These are phyloP conservation scores for Dendrolimus punctatus DNA, from an alignment of 1,140 invertebrate genomes.

Conservation along the genomic window DNA sequence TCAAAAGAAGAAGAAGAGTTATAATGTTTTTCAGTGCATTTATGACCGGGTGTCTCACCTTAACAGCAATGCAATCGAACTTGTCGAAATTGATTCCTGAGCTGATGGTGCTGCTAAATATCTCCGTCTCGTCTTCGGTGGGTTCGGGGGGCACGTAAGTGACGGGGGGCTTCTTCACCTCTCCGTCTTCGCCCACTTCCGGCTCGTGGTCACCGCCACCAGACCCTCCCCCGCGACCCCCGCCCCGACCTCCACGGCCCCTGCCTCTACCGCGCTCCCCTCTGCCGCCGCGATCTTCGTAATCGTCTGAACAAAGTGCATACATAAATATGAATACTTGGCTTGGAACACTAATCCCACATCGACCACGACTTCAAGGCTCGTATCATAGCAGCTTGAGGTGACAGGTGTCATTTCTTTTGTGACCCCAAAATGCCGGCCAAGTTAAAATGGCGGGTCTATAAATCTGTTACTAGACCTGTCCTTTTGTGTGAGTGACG, in stretches of 20 bases:
- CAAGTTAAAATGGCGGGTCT: too few species aligned
- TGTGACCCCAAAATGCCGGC: too few species aligned
- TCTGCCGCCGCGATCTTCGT: slow-evolving; percentile 21
- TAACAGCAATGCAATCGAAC: slow-evolving; percentile 87
- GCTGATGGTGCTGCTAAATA: slow-evolving; percentile 81
- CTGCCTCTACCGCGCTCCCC: slow-evolving; percentile 29
- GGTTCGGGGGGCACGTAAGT: slow-evolving; percentile 89
- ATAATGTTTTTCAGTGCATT: too few species aligned
- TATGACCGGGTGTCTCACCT: slow-evolving; percentile 68
- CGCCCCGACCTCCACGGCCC: slow-evolving; percentile 24
- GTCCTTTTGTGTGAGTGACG: too few species aligned
- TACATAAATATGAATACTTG: background rate
- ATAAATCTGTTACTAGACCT: too few species aligned
- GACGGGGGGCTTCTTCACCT: slow-evolving; percentile 71
- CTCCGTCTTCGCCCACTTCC: slow-evolving; percentile 29
- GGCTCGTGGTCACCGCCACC: slow-evolving; percentile 14
- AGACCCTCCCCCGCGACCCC: slow-evolving; percentile 16
- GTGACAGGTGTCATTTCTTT: too few species aligned
- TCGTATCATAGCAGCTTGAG: too few species aligned
- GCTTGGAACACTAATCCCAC: background rate
- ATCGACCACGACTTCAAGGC: too few species aligned
- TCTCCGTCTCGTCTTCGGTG: slow-evolving; percentile 77
- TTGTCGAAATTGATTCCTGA: slow-evolving; percentile 93
- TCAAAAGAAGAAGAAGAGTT: too few species aligned
- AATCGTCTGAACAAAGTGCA: slow-evolving; percentile 13